Evolutionary conservation across 1,140 invertebrate species (phyloP).

Genomic region (Lineus longissimus): DNA sequence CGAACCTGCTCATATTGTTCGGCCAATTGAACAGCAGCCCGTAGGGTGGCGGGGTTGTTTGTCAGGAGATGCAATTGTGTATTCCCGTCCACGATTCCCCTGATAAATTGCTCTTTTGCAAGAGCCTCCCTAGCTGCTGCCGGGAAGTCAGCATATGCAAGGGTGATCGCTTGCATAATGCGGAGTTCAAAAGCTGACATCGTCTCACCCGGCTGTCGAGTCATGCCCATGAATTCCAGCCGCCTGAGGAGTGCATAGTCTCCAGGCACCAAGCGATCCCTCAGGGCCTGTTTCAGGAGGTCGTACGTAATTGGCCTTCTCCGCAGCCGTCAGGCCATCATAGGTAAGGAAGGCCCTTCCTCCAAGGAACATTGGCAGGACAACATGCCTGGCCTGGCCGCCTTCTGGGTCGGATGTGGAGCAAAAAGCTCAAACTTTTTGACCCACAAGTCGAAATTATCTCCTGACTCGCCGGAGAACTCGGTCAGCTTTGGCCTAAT

Average conservation of each 20-base stretch:
- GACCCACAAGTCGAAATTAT: conserved; percentile 3
- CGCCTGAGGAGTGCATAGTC: too few species aligned
- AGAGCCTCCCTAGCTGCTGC: not conserved
- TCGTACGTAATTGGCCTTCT: not conserved
- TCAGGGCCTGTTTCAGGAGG: not conserved
- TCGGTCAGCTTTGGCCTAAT: too few species aligned
- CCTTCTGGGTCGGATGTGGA: not conserved
- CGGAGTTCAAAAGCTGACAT: too few species aligned
- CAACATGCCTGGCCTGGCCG: not conserved
- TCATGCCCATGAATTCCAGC: too few species aligned
- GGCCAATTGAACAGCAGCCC: not conserved
- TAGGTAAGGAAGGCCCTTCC: not conserved
- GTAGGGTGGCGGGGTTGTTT: not conserved
- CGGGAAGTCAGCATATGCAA: not conserved
- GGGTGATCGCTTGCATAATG: too few species aligned
- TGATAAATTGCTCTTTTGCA: conserved; percentile 3
- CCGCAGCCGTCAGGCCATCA: not conserved
- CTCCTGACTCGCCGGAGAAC: not conserved
- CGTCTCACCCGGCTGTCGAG: too few species aligned
- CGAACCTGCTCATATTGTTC: not conserved
- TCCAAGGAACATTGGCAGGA: not conserved
- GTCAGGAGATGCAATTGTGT: not conserved
- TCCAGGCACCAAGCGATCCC: not conserved
- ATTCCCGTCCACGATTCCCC: not conserved
- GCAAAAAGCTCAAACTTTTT: conserved; percentile 4